phyloP scores from a whole-genome alignment of 1,140 invertebrate genomes.

The Platyura marginata region DNA sequence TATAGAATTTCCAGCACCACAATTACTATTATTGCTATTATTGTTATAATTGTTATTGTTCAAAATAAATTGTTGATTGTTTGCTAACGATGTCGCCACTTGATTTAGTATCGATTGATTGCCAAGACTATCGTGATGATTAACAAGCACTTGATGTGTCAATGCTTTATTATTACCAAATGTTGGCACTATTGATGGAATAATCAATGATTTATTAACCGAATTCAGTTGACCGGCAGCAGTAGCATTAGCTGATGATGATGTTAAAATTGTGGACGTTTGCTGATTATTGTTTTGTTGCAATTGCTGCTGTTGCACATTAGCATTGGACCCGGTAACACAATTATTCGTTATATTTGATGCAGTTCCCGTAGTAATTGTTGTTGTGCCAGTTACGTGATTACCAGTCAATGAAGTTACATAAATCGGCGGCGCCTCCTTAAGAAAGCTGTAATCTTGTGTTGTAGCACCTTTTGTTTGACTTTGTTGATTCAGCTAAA shows the following conservation, averaged over 20 bases:
- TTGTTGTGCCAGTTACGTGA: slow-evolving; percentile 34
- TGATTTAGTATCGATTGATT: neutral
- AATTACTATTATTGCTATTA: slow-evolving; percentile 4
- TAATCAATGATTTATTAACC: too few species aligned
- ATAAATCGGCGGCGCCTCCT: slow-evolving; percentile 45
- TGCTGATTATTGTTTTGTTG: slow-evolving; percentile 1
- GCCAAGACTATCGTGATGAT: neutral
- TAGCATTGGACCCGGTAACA: slow-evolving; percentile 6
- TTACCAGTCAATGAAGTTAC: slow-evolving; percentile 53
- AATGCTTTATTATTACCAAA: neutral
- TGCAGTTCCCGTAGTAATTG: slow-evolving; percentile 30
- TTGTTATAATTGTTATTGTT: slow-evolving; percentile 10
- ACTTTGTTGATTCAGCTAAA: slow-evolving; percentile 44
- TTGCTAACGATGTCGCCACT: neutral
- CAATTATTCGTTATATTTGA: slow-evolving; percentile 16
- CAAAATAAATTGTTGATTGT: slow-evolving; percentile 1
- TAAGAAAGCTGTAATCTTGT: slow-evolving; percentile 33
- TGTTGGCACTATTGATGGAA: too few species aligned
- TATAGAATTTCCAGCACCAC: slow-evolving; percentile 2
- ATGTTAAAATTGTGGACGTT: neutral
- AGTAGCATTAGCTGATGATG: neutral
- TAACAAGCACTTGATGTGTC: neutral
- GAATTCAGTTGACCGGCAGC: neutral
- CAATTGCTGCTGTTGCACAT: slow-evolving; percentile 1
- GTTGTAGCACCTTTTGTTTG: slow-evolving; percentile 27